Base-by-base conservation (phyloP, 2,797 vertebrate species). In the Poecilia picta region DNA sequence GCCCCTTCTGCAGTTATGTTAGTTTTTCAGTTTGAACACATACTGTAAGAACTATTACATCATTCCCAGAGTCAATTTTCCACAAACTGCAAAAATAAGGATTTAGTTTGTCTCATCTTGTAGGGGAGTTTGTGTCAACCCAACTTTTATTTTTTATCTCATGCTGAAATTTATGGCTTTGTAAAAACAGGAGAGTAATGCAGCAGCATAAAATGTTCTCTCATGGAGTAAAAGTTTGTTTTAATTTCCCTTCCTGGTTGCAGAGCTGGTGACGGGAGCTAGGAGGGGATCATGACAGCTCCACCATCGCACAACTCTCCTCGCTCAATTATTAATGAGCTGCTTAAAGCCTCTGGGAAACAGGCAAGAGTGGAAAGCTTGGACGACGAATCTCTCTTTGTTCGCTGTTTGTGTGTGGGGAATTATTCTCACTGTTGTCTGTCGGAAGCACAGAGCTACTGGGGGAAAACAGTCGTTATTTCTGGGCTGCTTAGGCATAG, bases 281-380 rank as follows among this genome's bases (percentile, higher is more conserved):
- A 77, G 57, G 83, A 66, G 75, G 76, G 83, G 75, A 78, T 87
- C 79, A 72, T 83, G 88, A 91, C 85, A 78, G 79, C 87, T 89
- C 75, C 79, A 83, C 82, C 68, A 74, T 74, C 23, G 78, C 83
- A 55, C 71, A 85, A 85, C 79, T 84, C 81, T 74, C 72, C 76
- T 81, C 11, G 16, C 75, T 92, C 81, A 83, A 92, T 92, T 86
- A 92, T 92, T 90, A 90, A 92, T 80, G 84, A 87, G 83, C 84
- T 86, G 84, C 83, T 89, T 81, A 77, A 86, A 88, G 81, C 83
- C 87, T 82, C 71, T 74, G 85, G 81, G 76, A 43, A 74, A 73
- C 76, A 45, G 66, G 41, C 82, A 78, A 73, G 68, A 87, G 75
- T 0, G 25, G 57, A 55, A 79, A 78, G 71, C 85, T 75, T 2